Percentiles rank a stretch among this genome's conserved stretches.
These are phyloP conservation scores for Drosophila suzukii DNA, from an alignment of 1,140 invertebrate species.

Conservation along the genomic window DNA sequence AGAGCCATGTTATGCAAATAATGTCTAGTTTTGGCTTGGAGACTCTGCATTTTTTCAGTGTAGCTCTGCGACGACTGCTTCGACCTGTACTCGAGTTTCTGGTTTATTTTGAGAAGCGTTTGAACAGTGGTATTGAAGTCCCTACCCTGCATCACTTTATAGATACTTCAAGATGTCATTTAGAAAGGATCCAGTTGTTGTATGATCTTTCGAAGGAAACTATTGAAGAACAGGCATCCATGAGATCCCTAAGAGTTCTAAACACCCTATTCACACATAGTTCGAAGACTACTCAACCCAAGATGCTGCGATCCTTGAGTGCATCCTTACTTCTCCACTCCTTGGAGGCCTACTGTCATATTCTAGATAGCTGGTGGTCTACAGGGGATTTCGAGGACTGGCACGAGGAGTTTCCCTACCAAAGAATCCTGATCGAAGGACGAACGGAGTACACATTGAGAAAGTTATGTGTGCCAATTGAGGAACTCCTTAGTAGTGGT, in stretches of 20 bases:
- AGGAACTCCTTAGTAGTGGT: not conserved
- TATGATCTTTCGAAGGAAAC: not conserved
- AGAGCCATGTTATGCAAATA: not conserved
- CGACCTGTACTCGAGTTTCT: conserved; percentile 45
- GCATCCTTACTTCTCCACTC: conserved; percentile 23
- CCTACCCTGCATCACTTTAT: not conserved
- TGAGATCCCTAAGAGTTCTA: not conserved
- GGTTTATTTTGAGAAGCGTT: conserved; percentile 9
- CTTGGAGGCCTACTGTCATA: conserved; percentile 30
- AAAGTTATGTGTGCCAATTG: accelerated
- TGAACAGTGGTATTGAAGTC: not conserved
- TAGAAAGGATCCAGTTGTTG: not conserved
- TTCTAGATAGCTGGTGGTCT: conserved; percentile 45
- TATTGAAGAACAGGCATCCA: too few relatives aligned
- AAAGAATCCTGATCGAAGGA: not conserved
- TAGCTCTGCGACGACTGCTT: conserved; percentile 21
- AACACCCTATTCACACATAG: not conserved
- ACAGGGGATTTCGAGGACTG: conserved; percentile 32
- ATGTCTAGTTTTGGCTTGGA: not conserved
- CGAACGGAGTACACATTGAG: conserved; percentile 15
- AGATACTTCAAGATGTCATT: not conserved
- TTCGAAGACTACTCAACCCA: not conserved
- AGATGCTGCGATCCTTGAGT: not conserved
- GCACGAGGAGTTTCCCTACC: conserved; percentile 23
- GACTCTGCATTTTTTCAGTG: conserved; percentile 5